Evolutionary conservation across 2,113 vertebrate genomes (phyloP), one percentile per base, ranked within the genome.

Genomic region (Synchiropus splendidus): DNA sequence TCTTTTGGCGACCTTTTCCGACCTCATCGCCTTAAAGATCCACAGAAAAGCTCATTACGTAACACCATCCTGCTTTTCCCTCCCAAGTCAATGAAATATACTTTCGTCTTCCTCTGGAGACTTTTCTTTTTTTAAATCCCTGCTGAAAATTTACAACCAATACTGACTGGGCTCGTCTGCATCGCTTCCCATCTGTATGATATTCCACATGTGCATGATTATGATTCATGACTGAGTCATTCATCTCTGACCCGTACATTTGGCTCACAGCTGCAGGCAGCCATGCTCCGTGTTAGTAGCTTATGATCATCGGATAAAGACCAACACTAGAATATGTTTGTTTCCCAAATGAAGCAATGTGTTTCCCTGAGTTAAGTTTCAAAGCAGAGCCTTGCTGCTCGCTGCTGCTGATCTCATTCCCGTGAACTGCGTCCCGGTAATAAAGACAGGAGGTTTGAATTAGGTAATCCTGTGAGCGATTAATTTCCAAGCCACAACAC

Each of bases 371-470:
- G n/a, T n/a, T n/a, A n/a, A n/a, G n/a, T n/a, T n/a, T n/a, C n/a
- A n/a, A n/a, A n/a, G n/a, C n/a, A n/a, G n/a, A n/a, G n/a, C n/a
- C n/a, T n/a, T n/a, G n/a, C n/a, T n/a, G 2, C 13, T 14, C 6
- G 13, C 3, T 15, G 15, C 16, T 16, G 21, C 21, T 31, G 43
- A n/a, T 16, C 21, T 38, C 59, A 59, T 47, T 16, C 48, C 61
- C 57, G 67, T 39, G 35, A 54, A 27, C 62, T 50, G 48, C 42
- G 42, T 48, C 13, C 39, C 31, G 4, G 31, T 38, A 49, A 17
- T 18, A 37, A 45, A 32, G 41, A 42, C 75, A 77, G 38, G 27
- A 48, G 68, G 64, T 75, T 74, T 65, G 45, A 77, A 74, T 79
- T 63, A 75, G 64, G 51, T 21, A 21, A 27, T 32, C 35, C 40